Evolutionary conservation across 2,797 vertebrate genomes (phyloP).

Genomic region (Pristis pectinata): DNA sequence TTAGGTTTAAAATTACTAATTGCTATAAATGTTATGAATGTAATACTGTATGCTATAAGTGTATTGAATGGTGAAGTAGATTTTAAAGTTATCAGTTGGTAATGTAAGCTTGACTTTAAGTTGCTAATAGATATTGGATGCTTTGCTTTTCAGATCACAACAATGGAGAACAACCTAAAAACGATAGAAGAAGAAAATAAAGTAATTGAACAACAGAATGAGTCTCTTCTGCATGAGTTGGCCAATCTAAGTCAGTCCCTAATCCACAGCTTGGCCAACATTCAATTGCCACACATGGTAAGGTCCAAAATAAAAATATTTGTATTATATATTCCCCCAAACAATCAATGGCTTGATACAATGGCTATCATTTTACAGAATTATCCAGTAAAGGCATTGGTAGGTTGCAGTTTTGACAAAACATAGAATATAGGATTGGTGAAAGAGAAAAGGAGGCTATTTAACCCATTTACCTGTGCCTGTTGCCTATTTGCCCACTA

Average conservation of each 20-base stretch:
- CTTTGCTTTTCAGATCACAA: conserved; percentile 76
- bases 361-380: neutral
- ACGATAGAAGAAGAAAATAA: conserved; percentile 98
- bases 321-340: neutral
- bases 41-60: neutral
- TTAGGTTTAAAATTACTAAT: neutral
- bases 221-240: conserved; percentile 93
- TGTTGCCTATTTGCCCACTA: too few relatives aligned
- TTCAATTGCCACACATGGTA: conserved; percentile 98
- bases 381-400: neutral
- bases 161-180: conserved; percentile 97
- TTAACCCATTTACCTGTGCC: too few relatives aligned
- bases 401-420: too few relatives aligned
- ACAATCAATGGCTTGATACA: neutral
- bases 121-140: conserved; percentile 1
- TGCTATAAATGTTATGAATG: neutral
- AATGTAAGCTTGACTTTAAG: neutral
- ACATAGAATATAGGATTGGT: too few relatives aligned
- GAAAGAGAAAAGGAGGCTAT: too few relatives aligned
- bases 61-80: neutral
- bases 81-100: neutral
- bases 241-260: conserved; percentile 96
- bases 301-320: conserved; percentile 51
- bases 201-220: conserved; percentile 95
- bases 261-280: conserved; percentile 96